These are phyloP conservation scores for Phorcus lineatus DNA, from an alignment of 2,888 invertebrate genomes.

Conservation along the genomic window DNA sequence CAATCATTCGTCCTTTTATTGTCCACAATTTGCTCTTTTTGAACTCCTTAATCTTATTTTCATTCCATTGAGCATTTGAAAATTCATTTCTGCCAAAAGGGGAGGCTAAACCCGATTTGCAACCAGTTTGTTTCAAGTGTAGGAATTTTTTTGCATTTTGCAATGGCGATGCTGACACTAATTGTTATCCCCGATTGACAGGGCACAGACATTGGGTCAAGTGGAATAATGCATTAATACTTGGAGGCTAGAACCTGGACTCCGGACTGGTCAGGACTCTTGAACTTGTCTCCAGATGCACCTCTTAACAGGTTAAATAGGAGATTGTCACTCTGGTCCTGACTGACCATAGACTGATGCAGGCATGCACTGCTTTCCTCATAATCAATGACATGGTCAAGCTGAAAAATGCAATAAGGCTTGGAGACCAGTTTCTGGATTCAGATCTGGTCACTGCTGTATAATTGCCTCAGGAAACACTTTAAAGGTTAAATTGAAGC, in stretches of 20 bases:
- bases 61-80: not conserved
- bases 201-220: not conserved
- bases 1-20: not conserved
- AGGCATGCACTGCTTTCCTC: too few species aligned
- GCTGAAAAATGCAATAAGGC: too few species aligned
- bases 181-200: constrained; percentile 7
- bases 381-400: too few species aligned
- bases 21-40: constrained; percentile 5
- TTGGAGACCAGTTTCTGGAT: too few species aligned
- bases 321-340: too few species aligned
- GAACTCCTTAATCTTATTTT: constrained; percentile 8
- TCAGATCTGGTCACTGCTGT: too few species aligned
- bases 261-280: not conserved
- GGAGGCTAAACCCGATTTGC: not conserved
- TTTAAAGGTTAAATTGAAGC: too few species aligned
- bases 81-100: constrained; percentile 3
- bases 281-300: too few species aligned
- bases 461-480: too few species aligned
- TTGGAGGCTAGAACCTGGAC: not conserved
- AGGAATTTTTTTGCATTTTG: not conserved
- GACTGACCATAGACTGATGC: too few species aligned
- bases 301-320: too few species aligned
- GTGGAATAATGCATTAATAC: not conserved
- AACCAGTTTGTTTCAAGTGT: not conserved
- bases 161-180: not conserved